Percentiles rank a stretch among this genome's conserved stretches.
Conservation (phyloP, 2,113 vertebrate species). For the Zosterops japonicus region DNA sequence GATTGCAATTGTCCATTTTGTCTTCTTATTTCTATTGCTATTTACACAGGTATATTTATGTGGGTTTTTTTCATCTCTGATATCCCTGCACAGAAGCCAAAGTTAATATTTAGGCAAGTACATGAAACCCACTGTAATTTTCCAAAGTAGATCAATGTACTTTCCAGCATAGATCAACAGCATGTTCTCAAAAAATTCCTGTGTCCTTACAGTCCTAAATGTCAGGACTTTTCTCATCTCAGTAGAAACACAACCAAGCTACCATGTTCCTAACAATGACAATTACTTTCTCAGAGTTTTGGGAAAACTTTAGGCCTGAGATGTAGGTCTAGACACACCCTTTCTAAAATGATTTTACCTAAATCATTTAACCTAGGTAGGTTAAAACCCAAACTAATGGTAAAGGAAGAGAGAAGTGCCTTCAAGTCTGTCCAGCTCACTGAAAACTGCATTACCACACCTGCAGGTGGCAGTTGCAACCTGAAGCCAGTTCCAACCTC, state of each 20-base stretch:
- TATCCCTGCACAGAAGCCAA: neutral
- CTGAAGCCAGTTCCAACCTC: neutral
- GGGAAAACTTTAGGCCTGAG: neutral
- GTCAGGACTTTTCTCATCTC: neutral
- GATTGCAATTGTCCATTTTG: neutral
- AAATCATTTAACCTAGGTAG: no score
- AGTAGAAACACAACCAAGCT: rapidly evolving
- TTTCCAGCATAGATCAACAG: neutral
- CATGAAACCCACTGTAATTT: neutral
- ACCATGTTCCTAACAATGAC: neutral
- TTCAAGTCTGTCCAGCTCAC: neutral
- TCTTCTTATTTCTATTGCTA: neutral
- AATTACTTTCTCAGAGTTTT: neutral
- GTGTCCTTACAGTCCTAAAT: neutral
- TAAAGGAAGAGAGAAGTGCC: neutral
- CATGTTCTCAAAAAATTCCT: neutral
- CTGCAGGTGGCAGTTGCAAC: neutral
- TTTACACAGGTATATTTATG: neutral
- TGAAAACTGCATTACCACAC: neutral
- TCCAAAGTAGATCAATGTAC: neutral
- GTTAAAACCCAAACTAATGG: neutral
- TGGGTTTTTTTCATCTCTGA: neutral
- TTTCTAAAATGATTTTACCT: neutral
- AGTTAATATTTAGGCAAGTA: neutral
- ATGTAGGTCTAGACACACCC: neutral